phyloP scores from a whole-genome alignment of 2,888 invertebrate species.

The Zonitis immaculata region DNA sequence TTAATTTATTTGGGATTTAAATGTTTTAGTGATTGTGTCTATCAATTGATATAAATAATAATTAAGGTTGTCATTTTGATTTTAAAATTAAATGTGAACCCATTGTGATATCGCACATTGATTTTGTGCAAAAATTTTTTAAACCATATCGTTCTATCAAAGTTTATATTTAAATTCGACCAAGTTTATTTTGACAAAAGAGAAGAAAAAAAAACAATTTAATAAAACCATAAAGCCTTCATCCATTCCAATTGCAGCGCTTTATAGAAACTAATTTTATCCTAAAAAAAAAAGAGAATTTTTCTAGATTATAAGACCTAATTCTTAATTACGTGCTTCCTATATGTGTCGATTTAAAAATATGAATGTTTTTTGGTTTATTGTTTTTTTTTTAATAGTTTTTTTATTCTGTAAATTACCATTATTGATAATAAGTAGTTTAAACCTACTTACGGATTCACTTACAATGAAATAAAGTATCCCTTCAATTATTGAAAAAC shows the following conservation, averaged over 20 bases:
- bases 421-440: slow-evolving; percentile 29
- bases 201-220: too few relatives aligned
- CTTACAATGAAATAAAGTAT: slow-evolving; percentile 42
- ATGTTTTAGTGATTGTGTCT: slow-evolving; percentile 12
- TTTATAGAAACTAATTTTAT: not conserved
- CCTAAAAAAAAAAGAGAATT: too few relatives aligned
- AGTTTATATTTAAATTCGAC: slow-evolving; percentile 18
- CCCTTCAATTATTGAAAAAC: slow-evolving; percentile 33
- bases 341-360: slow-evolving; percentile 35
- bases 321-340: slow-evolving; percentile 42
- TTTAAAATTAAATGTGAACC: slow-evolving; percentile 28
- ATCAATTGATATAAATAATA: slow-evolving; percentile 5
- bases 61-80: slow-evolving; percentile 16
- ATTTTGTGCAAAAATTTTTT: slow-evolving; percentile 33
- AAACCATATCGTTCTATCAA: slow-evolving; percentile 43
- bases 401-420: too few relatives aligned
- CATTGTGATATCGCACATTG: slow-evolving; percentile 45
- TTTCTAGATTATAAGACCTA: slow-evolving; percentile 17
- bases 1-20: too few relatives aligned
- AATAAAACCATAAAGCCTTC: too few relatives aligned
- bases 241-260: not conserved
- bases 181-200: slow-evolving; percentile 5
- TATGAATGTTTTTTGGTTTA: slow-evolving; percentile 21
- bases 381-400: slow-evolving; percentile 20
- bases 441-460: slow-evolving; percentile 36